A percentile compares a stretch with the other conserved stretches of the same genome.
phyloP scores from a whole-genome alignment of 1,140 invertebrate genomes.

The Euschistus heros region DNA sequence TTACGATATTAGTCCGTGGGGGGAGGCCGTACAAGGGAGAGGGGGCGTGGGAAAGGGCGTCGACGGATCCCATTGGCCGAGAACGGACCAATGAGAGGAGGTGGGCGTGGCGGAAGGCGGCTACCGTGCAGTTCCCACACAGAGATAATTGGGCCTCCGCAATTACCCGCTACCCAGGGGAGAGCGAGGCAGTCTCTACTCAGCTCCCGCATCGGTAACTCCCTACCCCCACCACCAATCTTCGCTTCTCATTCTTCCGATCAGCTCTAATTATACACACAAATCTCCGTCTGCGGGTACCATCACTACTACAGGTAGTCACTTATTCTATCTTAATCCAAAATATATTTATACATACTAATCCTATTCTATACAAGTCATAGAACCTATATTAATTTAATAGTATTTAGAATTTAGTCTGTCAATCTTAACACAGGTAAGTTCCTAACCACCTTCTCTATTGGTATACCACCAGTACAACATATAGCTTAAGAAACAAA shows the following conservation, averaged over 20 bases:
- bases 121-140: constrained; percentile 29
- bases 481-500: no score
- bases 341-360: no score
- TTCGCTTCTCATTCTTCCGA: constrained; percentile 25
- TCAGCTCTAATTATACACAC: background rate
- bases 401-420: no score
- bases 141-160: constrained; percentile 23
- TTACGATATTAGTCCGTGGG: constrained; percentile 1
- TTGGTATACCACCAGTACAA: no score
- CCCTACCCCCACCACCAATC: constrained; percentile 20
- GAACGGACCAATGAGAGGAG: background rate
- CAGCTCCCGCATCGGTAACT: constrained; percentile 23
- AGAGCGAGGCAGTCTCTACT: constrained; percentile 20
- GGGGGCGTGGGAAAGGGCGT: constrained; percentile 20
- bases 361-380: no score
- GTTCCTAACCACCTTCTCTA: no score
- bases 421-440: no score
- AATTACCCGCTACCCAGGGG: constrained; percentile 20
- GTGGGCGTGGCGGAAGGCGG: constrained; percentile 21
- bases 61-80: constrained; percentile 3
- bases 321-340: background rate
- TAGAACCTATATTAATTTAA: no score
- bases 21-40: background rate
- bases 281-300: background rate
- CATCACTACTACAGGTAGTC: background rate